These are phyloP conservation scores for Liparis tanakae DNA, from an alignment of 2,797 vertebrate species.

Conservation along the genomic window DNA sequence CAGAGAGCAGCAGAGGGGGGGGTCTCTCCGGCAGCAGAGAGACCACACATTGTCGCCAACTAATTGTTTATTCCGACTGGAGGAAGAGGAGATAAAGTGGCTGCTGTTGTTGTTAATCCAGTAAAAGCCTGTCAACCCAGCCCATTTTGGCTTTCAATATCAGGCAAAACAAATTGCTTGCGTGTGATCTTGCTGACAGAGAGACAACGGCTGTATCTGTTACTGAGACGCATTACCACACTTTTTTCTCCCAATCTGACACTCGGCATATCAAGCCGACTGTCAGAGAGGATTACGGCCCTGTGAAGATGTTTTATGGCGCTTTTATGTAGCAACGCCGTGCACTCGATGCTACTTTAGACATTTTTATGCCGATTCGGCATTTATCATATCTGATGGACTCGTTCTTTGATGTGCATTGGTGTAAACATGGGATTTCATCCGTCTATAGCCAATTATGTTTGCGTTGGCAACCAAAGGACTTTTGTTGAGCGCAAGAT, in stretches of 20 bases:
- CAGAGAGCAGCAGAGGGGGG: neutral
- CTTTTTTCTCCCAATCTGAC: constrained; percentile 45
- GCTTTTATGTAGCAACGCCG: neutral
- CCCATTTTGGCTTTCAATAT: constrained; percentile 53
- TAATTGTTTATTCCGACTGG: constrained; percentile 50
- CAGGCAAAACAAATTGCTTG: constrained; percentile 52
- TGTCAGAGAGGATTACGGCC: constrained; percentile 41
- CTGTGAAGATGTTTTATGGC: neutral
- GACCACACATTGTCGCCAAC: constrained; percentile 3
- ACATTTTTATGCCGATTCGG: neutral
- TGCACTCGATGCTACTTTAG: neutral
- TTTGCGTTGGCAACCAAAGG: neutral
- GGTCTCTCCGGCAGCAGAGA: neutral
- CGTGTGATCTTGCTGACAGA: constrained; percentile 49
- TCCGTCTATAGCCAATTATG: neutral
- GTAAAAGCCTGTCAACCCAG: constrained; percentile 50
- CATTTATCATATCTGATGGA: neutral
- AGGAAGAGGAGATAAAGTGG: constrained; percentile 51
- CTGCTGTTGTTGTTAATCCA: constrained; percentile 63
- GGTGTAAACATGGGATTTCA: neutral
- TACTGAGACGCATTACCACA: constrained; percentile 38
- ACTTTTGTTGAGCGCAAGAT: neutral
- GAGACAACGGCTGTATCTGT: constrained; percentile 36
- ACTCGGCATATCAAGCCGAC: constrained; percentile 23
- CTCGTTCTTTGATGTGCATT: neutral